Evolutionary conservation across 2,888 invertebrate species (phyloP).

Genomic region (Apamea monoglypha): DNA sequence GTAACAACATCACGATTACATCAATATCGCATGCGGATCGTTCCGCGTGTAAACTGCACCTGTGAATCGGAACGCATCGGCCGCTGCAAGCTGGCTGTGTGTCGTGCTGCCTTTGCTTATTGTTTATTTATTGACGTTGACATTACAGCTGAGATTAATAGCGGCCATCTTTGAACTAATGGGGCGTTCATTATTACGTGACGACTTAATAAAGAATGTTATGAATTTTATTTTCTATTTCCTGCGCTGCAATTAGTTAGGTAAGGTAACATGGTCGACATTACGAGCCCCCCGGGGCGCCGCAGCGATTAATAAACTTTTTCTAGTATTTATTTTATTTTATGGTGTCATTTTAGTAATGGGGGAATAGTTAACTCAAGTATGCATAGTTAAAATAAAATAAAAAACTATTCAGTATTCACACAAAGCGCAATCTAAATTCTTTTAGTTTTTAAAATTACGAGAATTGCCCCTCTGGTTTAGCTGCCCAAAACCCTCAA

Average conservation of each 20-base stretch:
- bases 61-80: constrained; percentile 77
- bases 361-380: constrained; percentile 31
- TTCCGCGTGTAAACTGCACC: constrained; percentile 82
- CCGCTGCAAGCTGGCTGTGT: constrained; percentile 47
- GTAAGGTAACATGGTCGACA: constrained; percentile 52
- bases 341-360: constrained; percentile 48
- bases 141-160: constrained; percentile 54
- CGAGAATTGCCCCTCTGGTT: background rate
- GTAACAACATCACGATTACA: constrained; percentile 88
- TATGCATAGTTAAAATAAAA: constrained; percentile 12
- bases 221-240: constrained; percentile 57
- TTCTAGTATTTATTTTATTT: constrained; percentile 40
- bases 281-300: constrained; percentile 52
- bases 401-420: background rate
- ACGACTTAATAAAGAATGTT: constrained; percentile 56
- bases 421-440: background rate
- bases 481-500: background rate
- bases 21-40: constrained; percentile 87
- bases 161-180: constrained; percentile 53
- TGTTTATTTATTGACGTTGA: constrained; percentile 63
- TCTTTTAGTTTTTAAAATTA: too few relatives aligned
- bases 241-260: constrained; percentile 57
- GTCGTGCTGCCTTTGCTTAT: constrained; percentile 59
- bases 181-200: constrained; percentile 47
- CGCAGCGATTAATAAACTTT: constrained; percentile 51